Evolutionary conservation across 2,113 vertebrate species (phyloP), one percentile per base, ranked within the genome.

Genomic region (Mirounga angustirostris): DNA sequence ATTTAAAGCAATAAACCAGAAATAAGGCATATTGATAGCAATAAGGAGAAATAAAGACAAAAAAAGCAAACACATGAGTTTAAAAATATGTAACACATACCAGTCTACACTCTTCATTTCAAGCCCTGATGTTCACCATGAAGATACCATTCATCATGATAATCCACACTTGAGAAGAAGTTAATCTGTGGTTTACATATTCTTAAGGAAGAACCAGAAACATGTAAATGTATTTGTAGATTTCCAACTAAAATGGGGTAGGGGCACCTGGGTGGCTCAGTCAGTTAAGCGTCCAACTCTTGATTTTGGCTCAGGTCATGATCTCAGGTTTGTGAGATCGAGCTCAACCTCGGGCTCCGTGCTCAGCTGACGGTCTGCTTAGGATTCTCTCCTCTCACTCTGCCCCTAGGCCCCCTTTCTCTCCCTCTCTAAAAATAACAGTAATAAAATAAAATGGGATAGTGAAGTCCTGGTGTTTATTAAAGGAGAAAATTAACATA

Each of bases 161-260:
- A 7, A 69, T 18, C 40, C 73, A 67, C 61, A 54, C 19, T 46
- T 28, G 90, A 91, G 40, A 40, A 74, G 76, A 78, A 10, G 26
- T 67, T 46, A 82, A 30, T 52, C 58, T 61, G 11, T 80, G 28
- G 18, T 79, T 86, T 65, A 93, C 3, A 58, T 6, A 33, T 58
- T 71, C 50, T 69, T 63, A 71, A 96, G 73, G 33, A 94, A 91
- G n/a, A 95, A 67, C 78, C 46, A 95, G 30, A 82, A 95, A 80
- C 28, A 91, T 50, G 33, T 15, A 92, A 90, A 94, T 24, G 30
- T 36, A 63, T 19, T 65, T 92, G 7, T 24, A 63, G 63, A 80
- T 93, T 97, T 95, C 59, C 54, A 90, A 85, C 26, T 65, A 93
- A 93, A 93, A 89, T 52, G 82, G 18, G 18, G 7, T 8, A 36